Percentiles rank a stretch among this genome's conserved stretches.
Conservation (phyloP, 2,113 vertebrate genomes). For the Neofelis nebulosa region DNA sequence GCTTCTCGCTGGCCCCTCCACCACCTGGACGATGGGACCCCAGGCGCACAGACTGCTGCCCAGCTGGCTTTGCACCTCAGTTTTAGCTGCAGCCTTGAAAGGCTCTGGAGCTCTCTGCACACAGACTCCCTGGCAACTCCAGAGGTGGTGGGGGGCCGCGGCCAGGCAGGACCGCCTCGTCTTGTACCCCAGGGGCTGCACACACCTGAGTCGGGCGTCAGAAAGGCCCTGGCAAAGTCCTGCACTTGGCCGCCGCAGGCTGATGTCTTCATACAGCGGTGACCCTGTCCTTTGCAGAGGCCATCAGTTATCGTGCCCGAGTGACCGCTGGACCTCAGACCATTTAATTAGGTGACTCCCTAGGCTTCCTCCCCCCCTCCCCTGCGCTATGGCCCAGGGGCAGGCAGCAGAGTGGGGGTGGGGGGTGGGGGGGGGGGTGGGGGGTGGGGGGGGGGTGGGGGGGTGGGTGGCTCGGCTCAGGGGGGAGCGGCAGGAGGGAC, state of each 20-base stretch:
- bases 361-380: constrained; percentile 36
- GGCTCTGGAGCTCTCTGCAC: not conserved
- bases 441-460: too few species aligned
- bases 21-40: fast-evolving
- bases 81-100: not conserved
- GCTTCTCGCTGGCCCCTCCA: fast-evolving
- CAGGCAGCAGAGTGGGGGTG: not conserved
- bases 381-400: not conserved
- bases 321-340: constrained; percentile 25
- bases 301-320: fast-evolving
- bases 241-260: fast-evolving
- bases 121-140: too few species aligned
- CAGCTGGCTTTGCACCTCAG: not conserved
- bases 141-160: not conserved
- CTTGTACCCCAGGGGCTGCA: not conserved
- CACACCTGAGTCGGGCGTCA: fast-evolving
- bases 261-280: fast-evolving
- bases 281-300: not conserved
- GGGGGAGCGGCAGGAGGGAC: not conserved
- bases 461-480: not conserved
- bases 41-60: fast-evolving
- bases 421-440: too few species aligned
- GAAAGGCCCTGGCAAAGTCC: not conserved
- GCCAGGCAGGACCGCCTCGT: fast-evolving
- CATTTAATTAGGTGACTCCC: constrained; percentile 29